A percentile compares a stretch with the other conserved stretches of the same genome.
Conservation (phyloP, 2,888 invertebrate genomes). For the Drosophila recens region DNA sequence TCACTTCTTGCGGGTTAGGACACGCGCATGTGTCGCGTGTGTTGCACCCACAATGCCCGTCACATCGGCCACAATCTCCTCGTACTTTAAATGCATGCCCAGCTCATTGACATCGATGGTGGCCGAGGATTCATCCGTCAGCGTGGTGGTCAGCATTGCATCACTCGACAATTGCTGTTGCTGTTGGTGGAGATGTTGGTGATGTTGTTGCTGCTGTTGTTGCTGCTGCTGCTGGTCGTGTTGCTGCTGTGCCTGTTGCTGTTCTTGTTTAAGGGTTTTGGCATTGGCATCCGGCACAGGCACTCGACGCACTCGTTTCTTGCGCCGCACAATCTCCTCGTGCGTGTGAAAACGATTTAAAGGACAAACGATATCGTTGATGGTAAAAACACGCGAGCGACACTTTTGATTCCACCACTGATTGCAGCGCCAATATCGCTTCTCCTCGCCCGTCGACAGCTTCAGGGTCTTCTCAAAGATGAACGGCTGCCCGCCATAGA, state of each 20-base stretch:
- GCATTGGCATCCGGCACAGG: conserved; percentile 33
- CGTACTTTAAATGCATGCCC: conserved; percentile 83
- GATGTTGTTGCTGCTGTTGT: conserved; percentile 34
- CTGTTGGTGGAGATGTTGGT: conserved; percentile 34
- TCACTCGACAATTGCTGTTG: conserved; percentile 56
- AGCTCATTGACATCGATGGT: conserved; percentile 73
- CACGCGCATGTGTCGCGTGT: conserved; percentile 37
- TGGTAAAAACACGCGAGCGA: conserved; percentile 85
- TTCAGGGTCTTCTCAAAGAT: conserved; percentile 85
- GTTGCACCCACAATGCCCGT: conserved; percentile 76
- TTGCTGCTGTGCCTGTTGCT: conserved; percentile 17
- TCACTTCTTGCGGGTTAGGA: conserved; percentile 50
- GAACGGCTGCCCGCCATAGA: conserved; percentile 85
- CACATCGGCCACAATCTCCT: conserved; percentile 84
- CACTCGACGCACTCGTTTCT: conserved; percentile 83
- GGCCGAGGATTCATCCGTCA: conserved; percentile 62
- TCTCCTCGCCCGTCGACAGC: conserved; percentile 82
- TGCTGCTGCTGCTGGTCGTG: conserved; percentile 27
- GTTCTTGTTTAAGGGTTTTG: conserved; percentile 32
- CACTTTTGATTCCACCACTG: conserved; percentile 86
- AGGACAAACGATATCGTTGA: conserved; percentile 84
- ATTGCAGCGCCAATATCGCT: conserved; percentile 85
- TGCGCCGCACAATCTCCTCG: conserved; percentile 85
- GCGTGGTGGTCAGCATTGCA: conserved; percentile 62
- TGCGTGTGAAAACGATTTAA: conserved; percentile 85